Evolutionary conservation across 2,113 vertebrate genomes (phyloP).

Genomic region (Edolisoma coerulescens): DNA sequence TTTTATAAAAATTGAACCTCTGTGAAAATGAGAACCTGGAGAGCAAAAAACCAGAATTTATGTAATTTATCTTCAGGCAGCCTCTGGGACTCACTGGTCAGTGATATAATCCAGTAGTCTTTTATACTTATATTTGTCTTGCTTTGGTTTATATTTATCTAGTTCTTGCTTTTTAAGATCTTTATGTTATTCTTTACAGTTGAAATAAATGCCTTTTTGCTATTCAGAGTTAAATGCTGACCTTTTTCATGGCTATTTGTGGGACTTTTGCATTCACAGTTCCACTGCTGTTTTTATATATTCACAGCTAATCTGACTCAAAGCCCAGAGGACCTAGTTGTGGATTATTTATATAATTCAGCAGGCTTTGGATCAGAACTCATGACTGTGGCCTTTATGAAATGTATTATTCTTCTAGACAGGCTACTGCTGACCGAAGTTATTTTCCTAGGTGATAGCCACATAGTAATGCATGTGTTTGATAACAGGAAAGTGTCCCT

Average conservation of each 20-base stretch:
- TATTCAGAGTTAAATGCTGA: background rate
- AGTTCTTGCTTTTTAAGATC: background rate
- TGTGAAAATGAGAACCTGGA: background rate
- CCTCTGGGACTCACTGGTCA: background rate
- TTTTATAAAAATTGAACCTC: background rate
- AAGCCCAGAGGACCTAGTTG: background rate
- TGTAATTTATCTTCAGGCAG: background rate
- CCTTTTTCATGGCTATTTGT: background rate
- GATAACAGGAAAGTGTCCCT: background rate
- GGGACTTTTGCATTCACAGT: background rate
- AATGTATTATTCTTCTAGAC: background rate
- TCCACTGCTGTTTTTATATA: background rate
- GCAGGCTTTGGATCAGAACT: background rate
- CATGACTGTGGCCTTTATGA: background rate
- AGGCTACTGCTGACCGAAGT: background rate
- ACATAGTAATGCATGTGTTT: background rate
- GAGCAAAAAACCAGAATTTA: background rate
- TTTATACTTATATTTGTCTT: background rate
- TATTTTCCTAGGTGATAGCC: background rate
- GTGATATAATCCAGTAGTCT: background rate
- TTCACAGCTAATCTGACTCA: background rate
- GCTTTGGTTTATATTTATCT: background rate
- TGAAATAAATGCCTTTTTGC: background rate
- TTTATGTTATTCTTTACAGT: background rate
- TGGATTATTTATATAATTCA: background rate